Evolutionary conservation across 2,888 invertebrate genomes (phyloP).

Genomic region (Hemicrepidius hirtus): DNA sequence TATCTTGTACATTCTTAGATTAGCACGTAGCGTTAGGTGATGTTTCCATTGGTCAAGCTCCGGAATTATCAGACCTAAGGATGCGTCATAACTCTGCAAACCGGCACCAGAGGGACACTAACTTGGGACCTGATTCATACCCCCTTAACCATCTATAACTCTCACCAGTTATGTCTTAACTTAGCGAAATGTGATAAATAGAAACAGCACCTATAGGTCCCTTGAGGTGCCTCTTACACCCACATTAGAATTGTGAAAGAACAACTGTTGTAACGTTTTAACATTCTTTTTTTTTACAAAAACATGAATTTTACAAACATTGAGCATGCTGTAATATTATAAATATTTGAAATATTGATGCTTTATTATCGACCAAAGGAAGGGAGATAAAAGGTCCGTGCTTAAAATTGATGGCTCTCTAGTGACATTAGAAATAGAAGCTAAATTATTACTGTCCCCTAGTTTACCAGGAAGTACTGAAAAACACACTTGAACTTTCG

Average conservation of each 20-base stretch:
- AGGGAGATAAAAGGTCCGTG: no score
- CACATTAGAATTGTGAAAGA: slow-evolving; percentile 13
- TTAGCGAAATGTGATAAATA: slow-evolving; percentile 58
- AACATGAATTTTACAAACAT: no score
- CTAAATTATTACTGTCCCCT: no score
- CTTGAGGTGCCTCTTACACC: slow-evolving; percentile 50
- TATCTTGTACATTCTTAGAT: no score
- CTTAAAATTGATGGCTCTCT: no score
- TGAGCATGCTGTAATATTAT: no score
- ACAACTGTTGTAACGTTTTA: neutral
- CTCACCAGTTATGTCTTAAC: slow-evolving; percentile 50
- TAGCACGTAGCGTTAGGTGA: slow-evolving; percentile 39
- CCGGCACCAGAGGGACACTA: slow-evolving; percentile 55
- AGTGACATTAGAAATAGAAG: no score
- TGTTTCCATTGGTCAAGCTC: slow-evolving; percentile 47
- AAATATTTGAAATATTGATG: no score
- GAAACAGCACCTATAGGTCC: slow-evolving; percentile 55
- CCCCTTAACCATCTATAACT: slow-evolving; percentile 51
- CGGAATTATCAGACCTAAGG: slow-evolving; percentile 49
- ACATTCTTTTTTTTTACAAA: neutral
- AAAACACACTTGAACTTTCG: no score
- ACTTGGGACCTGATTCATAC: slow-evolving; percentile 55
- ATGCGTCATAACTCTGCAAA: slow-evolving; percentile 55
- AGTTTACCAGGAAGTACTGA: no score
- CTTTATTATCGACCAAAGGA: no score